phyloP scores from a whole-genome alignment of 2,113 vertebrate genomes.

The Chascanopsetta lugubris region DNA sequence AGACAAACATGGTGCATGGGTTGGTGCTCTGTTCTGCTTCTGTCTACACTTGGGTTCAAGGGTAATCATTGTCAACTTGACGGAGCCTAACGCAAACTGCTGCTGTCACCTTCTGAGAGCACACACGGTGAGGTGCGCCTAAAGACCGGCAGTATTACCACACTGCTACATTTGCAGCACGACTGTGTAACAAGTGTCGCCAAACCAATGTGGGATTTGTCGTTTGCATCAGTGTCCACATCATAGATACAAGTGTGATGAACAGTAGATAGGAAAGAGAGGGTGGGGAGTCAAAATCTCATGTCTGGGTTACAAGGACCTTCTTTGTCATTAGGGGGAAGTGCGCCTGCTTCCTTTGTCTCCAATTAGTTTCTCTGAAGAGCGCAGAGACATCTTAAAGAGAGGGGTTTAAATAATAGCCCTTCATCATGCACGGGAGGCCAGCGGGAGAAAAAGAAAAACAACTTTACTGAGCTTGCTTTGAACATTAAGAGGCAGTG shows the following conservation, averaged over 20 bases:
- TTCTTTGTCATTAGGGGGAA: slow-evolving; percentile 80
- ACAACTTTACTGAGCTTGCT: slow-evolving; percentile 58
- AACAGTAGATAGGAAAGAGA: slow-evolving; percentile 45
- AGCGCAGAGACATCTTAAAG: slow-evolving; percentile 75
- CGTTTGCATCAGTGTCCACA: slow-evolving; percentile 24
- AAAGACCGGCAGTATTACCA: slow-evolving; percentile 3
- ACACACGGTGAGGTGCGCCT: slow-evolving; percentile 9
- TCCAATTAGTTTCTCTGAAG: slow-evolving; percentile 82
- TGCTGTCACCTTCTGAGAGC: slow-evolving; percentile 60
- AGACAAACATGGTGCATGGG: slow-evolving; percentile 51
- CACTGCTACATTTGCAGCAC: slow-evolving; percentile 5
- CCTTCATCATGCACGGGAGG: slow-evolving; percentile 72
- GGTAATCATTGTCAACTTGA: slow-evolving; percentile 38
- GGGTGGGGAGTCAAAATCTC: slow-evolving; percentile 62
- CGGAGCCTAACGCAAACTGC: slow-evolving; percentile 58
- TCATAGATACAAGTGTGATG: slow-evolving; percentile 33
- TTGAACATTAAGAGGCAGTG: slow-evolving; percentile 71
- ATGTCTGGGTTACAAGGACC: slow-evolving; percentile 54
- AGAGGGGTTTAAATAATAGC: slow-evolving; percentile 81
- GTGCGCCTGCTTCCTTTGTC: slow-evolving; percentile 75
- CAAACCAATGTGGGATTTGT: background rate
- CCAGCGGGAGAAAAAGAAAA: slow-evolving; percentile 61
- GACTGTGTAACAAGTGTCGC: background rate
- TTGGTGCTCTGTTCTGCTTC: slow-evolving; percentile 48
- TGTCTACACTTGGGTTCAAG: slow-evolving; percentile 27